phyloP scores from a whole-genome alignment of 2,888 invertebrate species.

The Drosophila meridionalis region DNA sequence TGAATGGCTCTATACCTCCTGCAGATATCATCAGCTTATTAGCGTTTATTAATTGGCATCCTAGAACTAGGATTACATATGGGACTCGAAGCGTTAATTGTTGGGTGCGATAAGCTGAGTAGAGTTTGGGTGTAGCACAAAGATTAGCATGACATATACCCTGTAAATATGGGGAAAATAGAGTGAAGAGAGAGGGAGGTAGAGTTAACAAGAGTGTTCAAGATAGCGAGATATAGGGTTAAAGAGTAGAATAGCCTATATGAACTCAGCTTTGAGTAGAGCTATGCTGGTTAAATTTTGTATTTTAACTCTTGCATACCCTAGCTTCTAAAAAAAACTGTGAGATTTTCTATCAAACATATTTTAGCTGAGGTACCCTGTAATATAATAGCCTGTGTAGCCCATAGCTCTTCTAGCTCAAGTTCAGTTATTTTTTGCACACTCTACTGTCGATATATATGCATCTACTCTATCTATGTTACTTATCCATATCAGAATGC shows the following conservation, averaged over 20 bases:
- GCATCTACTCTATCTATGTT: not conserved
- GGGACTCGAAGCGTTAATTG: not conserved
- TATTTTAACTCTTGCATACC: not conserved
- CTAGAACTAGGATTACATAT: not conserved
- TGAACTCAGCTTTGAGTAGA: not conserved
- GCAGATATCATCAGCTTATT: constrained; percentile 10
- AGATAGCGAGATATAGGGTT: too few relatives aligned
- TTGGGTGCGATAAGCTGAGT: not conserved
- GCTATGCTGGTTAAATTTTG: not conserved
- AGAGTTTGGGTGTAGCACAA: too few relatives aligned
- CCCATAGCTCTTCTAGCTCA: too few relatives aligned
- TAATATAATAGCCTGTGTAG: not conserved
- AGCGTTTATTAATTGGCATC: not conserved
- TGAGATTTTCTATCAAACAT: not conserved
- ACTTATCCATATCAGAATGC: not conserved
- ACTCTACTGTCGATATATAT: too few relatives aligned
- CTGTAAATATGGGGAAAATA: not conserved
- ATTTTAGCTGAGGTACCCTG: not conserved
- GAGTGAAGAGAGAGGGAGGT: not conserved
- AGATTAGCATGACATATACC: not conserved
- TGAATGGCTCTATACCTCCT: not conserved
- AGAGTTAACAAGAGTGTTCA: too few relatives aligned
- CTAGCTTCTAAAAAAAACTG: not conserved
- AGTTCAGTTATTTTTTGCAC: too few relatives aligned
- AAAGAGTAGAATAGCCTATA: not conserved